Conservation (phyloP, 2,888 invertebrate genomes). For the Acronicta psi region DNA sequence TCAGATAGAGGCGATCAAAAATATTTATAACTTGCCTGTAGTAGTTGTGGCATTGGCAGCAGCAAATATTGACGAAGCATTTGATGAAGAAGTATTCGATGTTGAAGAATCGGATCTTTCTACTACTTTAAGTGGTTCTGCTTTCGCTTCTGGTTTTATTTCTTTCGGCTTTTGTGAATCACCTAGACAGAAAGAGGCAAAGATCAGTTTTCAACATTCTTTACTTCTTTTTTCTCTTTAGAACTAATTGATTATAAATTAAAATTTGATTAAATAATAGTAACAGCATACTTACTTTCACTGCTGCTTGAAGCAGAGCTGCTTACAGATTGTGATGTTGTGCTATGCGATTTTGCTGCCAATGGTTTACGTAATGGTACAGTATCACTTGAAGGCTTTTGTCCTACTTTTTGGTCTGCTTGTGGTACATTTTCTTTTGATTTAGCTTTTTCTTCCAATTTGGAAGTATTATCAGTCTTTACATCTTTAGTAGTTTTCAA, state of each 20-base stretch:
- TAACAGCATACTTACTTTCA: neutral
- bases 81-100: slow-evolving; percentile 62
- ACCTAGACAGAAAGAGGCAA: slow-evolving; percentile 42
- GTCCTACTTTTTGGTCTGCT: slow-evolving; percentile 52
- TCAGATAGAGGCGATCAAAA: neutral
- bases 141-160: slow-evolving; percentile 53
- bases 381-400: slow-evolving; percentile 52
- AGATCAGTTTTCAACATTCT: too few relatives aligned
- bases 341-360: slow-evolving; percentile 47
- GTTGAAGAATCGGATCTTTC: slow-evolving; percentile 49
- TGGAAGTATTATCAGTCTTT: slow-evolving; percentile 63
- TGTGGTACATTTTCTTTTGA: slow-evolving; percentile 72
- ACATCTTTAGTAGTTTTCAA: slow-evolving; percentile 63
- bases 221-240: too few relatives aligned
- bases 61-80: slow-evolving; percentile 62
- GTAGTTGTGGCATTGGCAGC: slow-evolving; percentile 49
- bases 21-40: slow-evolving; percentile 31
- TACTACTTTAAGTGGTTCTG: slow-evolving; percentile 48
- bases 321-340: slow-evolving; percentile 52
- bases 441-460: slow-evolving; percentile 65
- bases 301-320: slow-evolving; percentile 29
- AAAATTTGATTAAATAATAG: neutral
- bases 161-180: slow-evolving; percentile 56
- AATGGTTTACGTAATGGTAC: slow-evolving; percentile 69
- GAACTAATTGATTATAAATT: too few relatives aligned